Percentiles rank a stretch among this genome's conserved stretches.
These are phyloP conservation scores for Notarius lentiginosus DNA, from an alignment of 2,113 vertebrate species.

Conservation along the genomic window DNA sequence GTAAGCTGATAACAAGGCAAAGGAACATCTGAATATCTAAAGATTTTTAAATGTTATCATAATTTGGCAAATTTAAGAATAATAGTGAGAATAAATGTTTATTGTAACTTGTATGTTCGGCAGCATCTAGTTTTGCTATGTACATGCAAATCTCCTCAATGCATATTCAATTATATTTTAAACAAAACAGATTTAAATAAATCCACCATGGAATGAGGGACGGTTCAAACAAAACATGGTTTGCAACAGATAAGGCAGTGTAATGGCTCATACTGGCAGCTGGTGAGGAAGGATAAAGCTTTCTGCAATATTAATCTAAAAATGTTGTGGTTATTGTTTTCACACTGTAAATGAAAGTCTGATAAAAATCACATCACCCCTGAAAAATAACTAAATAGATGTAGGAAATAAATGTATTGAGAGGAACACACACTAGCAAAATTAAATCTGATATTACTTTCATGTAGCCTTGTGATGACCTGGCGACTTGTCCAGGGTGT, in stretches of 20 bases:
- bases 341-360: neutral
- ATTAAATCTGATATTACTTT: neutral
- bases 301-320: neutral
- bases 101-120: neutral
- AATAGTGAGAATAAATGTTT: neutral
- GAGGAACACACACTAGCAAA: neutral
- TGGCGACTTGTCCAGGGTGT: too few relatives aligned
- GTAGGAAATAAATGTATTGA: neutral
- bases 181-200: neutral
- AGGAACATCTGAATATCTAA: neutral
- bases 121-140: neutral
- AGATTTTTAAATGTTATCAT: neutral
- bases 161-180: conserved; percentile 11
- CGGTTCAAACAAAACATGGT: neutral
- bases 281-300: neutral
- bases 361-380: neutral
- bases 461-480: too few relatives aligned
- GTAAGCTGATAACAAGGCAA: neutral
- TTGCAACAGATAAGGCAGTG: neutral
- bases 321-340: neutral
- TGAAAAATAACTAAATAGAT: neutral
- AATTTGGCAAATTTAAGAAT: neutral
- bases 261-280: neutral
- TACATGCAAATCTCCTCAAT: neutral
- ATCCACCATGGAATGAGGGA: neutral